phyloP scores from a whole-genome alignment of 92 coral and sea anemone genomes.

The Actinernus sp. region DNA sequence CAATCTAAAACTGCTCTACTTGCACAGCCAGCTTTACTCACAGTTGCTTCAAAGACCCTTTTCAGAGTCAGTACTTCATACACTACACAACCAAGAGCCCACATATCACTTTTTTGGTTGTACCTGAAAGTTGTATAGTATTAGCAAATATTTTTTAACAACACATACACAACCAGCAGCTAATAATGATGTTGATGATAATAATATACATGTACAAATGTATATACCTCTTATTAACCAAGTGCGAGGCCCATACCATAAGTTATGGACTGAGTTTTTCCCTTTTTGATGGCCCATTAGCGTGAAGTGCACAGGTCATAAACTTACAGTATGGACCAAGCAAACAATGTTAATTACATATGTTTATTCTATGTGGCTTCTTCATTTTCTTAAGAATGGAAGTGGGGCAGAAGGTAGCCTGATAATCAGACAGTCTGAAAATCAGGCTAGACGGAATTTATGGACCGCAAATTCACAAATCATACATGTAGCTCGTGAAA shows the following conservation, averaged over 20 bases:
- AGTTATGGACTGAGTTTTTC: no score
- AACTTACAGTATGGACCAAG: no score
- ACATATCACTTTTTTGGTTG: slow-evolving; percentile 96
- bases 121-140: slow-evolving; percentile 79
- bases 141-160: no score
- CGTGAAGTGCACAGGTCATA: no score
- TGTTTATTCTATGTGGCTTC: no score
- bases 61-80: slow-evolving; percentile 92
- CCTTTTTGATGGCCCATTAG: neutral
- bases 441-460: no score
- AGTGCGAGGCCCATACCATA: no score
- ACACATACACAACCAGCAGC: no score
- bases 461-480: no score
- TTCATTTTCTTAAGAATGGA: neutral
- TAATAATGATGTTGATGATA: neutral
- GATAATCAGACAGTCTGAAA: neutral
- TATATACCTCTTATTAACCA: no score
- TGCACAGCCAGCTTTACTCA: slow-evolving; percentile 49
- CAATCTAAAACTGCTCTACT: neutral
- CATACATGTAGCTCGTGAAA: no score
- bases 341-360: no score
- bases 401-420: neutral
- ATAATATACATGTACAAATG: neutral
- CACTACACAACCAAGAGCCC: slow-evolving; percentile 98
- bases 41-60: slow-evolving; percentile 97